These are phyloP conservation scores for Eupsilia transversa DNA, from an alignment of 2,888 invertebrate species.

Conservation along the genomic window DNA sequence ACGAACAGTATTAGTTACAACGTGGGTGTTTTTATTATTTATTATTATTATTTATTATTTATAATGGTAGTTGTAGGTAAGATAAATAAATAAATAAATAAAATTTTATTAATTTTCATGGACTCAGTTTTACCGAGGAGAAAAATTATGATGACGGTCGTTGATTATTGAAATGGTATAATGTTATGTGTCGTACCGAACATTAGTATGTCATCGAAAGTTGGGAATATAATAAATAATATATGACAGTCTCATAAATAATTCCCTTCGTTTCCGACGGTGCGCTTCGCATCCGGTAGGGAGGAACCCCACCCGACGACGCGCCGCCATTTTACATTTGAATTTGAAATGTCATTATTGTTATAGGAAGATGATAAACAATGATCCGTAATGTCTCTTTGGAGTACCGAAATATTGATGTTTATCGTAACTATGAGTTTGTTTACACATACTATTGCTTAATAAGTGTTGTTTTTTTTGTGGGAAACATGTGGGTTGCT, in stretches of 20 bases:
- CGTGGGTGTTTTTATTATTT: constrained; percentile 37
- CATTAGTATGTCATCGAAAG: constrained; percentile 81
- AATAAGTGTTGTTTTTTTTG: constrained; percentile 46
- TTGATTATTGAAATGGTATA: constrained; percentile 66
- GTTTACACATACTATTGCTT: constrained; percentile 64
- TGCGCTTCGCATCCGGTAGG: constrained; percentile 81
- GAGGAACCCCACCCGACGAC: constrained; percentile 80
- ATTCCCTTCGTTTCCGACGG: constrained; percentile 83
- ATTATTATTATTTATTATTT: no score
- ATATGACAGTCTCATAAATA: constrained; percentile 80
- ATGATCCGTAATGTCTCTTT: constrained; percentile 64
- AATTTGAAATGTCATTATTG: constrained; percentile 80
- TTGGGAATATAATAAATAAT: constrained; percentile 82
- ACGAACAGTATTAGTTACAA: constrained; percentile 40
- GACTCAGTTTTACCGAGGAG: constrained; percentile 36
- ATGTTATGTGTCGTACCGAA: constrained; percentile 77
- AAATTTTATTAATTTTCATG: constrained; percentile 29
- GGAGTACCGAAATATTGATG: constrained; percentile 62
- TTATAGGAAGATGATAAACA: constrained; percentile 73
- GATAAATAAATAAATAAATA: no score
- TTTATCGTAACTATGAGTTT: constrained; percentile 60
- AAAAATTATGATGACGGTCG: constrained; percentile 24
- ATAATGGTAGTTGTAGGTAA: no score
- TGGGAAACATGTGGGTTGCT: constrained; percentile 41
- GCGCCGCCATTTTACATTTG: constrained; percentile 85